Evolutionary conservation across 2,797 vertebrate genomes (phyloP), one percentile per base, ranked within the genome.

Genomic region (Pseudomugil gertrudae): DNA sequence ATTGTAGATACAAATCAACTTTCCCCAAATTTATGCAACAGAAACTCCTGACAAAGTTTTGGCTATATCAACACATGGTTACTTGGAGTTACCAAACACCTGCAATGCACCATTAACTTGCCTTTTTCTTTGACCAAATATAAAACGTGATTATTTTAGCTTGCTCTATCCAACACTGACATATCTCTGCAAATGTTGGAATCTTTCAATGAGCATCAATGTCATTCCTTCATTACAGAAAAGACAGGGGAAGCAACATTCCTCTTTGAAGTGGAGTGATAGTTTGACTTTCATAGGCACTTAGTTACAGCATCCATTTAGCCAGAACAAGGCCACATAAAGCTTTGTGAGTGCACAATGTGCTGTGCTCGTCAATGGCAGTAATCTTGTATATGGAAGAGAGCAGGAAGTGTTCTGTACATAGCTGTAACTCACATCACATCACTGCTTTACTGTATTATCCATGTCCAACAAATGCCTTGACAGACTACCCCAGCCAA

Each of bases 351-450:
- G 59, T 72, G 83, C 72, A 76, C 69, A 14, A 50, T 67, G 72
- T 67, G 76, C 80, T 10, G 40, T 4, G 66, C 66, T 79, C 67
- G 79, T 89, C 87, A 82, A 74, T 87, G 81, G 77, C 66, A 23
- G 67, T 77, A 83, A 88, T 86, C 74, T 71, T 1, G 56, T 70
- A 79, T 83, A 85, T 85, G 79, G 83, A 86, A 26, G 66, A 62
- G 66, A 85, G 71, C 72, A 64, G 82, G 78, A 81, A 76, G 47
- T 59, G 59, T 63, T 78, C 71, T 52, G 76, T 85, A 80, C 38
- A 54, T 4, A 3, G 81, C 76, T 14, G 74, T 89, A 89, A 90
- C 74, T 90, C 84, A 87, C 63, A 55, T 79, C 80, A 71, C 76
- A 73, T 71, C 63, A 45, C 56, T 3, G 40, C 78, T 80, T 84